A percentile compares a stretch with the other conserved stretches of the same genome.
Evolutionary conservation across 2,888 invertebrate genomes (phyloP).

Genomic region (Habrosyne pyritoides): DNA sequence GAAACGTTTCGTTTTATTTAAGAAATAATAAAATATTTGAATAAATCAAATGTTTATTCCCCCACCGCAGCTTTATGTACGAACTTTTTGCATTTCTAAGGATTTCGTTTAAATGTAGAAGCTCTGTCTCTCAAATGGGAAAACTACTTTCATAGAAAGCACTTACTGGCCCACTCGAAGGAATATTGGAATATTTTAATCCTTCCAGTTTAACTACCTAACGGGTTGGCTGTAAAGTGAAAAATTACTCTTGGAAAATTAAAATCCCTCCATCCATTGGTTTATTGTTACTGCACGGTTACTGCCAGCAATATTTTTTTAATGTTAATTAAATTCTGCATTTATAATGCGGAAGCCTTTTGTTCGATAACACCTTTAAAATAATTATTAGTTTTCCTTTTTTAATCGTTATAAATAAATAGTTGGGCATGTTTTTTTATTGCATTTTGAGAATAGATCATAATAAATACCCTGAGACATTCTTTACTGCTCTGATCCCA

Average conservation of each 20-base stretch:
- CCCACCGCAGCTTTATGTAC: background rate
- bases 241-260: background rate
- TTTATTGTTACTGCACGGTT: constrained; percentile 4
- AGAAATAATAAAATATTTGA: background rate
- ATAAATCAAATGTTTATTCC: background rate
- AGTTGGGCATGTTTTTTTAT: too few relatives aligned
- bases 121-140: background rate
- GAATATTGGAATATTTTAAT: background rate
- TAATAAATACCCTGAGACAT: too few relatives aligned
- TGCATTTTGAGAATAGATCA: too few relatives aligned
- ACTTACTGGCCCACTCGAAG: background rate
- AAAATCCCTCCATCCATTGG: background rate
- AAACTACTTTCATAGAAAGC: background rate
- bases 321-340: constrained; percentile 4
- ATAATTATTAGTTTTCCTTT: background rate
- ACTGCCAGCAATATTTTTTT: background rate
- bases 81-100: background rate
- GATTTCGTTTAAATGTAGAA: background rate
- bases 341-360: background rate
- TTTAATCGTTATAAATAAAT: background rate
- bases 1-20: too few relatives aligned
- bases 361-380: background rate
- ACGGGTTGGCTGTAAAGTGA: background rate
- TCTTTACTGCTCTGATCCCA: too few relatives aligned
- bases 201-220: background rate